Conservation (phyloP, 2,888 invertebrate species). For the Pycnomerus fuliginosus region DNA sequence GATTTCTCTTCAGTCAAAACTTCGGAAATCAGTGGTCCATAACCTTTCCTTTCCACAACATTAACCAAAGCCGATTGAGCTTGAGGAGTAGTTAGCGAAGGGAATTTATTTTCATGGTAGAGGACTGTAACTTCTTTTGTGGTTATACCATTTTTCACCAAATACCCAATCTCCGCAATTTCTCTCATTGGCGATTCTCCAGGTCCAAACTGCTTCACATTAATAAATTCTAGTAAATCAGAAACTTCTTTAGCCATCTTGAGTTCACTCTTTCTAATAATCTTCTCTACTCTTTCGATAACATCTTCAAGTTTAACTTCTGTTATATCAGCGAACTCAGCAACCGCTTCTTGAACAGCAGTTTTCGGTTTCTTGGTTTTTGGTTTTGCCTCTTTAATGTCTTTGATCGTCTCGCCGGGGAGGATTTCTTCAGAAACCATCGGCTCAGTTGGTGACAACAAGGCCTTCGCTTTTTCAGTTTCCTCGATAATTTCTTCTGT, state of each 20-base stretch:
- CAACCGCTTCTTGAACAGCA: conserved; percentile 42
- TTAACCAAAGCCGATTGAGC: conserved; percentile 84
- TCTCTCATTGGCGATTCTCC: conserved; percentile 78
- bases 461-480: conserved; percentile 53
- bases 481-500: conserved; percentile 51
- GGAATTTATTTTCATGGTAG: conserved; percentile 77
- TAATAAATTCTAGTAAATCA: conserved; percentile 70
- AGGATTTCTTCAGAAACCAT: conserved; percentile 60
- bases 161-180: conserved; percentile 77
- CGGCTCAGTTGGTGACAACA: conserved; percentile 60
- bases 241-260: conserved; percentile 73
- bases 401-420: conserved; percentile 57
- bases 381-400: conserved; percentile 50
- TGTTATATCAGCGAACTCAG: conserved; percentile 50
- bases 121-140: conserved; percentile 75
- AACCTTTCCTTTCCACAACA: conserved; percentile 80
- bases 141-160: conserved; percentile 73
- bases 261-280: conserved; percentile 58
- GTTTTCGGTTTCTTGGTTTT: conserved; percentile 41
- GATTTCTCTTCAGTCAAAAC: conserved; percentile 79
- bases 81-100: conserved; percentile 74
- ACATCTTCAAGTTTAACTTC: conserved; percentile 58
- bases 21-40: conserved; percentile 77
- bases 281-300: conserved; percentile 59
- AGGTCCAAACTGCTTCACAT: conserved; percentile 76